Percentiles rank a stretch among this genome's conserved stretches.
Evolutionary conservation across 2,888 invertebrate genomes (phyloP).

Genomic region (Eupeodes latifasciatus): DNA sequence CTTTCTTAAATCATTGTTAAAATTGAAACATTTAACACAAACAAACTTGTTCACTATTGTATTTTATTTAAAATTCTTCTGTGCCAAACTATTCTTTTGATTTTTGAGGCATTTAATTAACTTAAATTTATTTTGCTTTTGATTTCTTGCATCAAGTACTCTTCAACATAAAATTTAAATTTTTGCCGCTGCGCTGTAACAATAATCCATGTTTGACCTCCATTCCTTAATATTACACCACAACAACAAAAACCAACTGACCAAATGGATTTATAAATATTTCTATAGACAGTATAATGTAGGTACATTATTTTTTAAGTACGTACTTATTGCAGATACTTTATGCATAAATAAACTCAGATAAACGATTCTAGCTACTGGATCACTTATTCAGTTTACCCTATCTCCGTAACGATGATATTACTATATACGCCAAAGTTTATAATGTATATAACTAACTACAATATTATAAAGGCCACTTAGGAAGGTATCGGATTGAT

Average conservation of each 20-base stretch:
- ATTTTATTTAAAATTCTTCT: too few relatives aligned
- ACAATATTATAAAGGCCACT: background rate
- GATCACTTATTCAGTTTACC: constrained; percentile 29
- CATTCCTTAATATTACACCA: constrained; percentile 49
- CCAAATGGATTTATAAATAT: constrained; percentile 26
- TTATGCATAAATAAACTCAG: constrained; percentile 33
- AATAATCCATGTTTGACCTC: constrained; percentile 48
- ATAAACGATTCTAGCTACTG: background rate
- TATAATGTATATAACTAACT: background rate
- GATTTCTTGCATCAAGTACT: background rate
- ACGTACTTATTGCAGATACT: constrained; percentile 31
- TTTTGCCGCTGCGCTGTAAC: background rate
- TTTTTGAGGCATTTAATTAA: too few relatives aligned
- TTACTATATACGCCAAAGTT: background rate
- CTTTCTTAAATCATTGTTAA: too few relatives aligned
- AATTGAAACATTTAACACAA: too few relatives aligned
- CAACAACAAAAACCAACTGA: constrained; percentile 16
- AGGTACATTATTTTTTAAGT: constrained; percentile 19
- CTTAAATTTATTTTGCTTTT: too few relatives aligned
- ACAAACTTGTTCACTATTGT: too few relatives aligned
- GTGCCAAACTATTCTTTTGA: too few relatives aligned
- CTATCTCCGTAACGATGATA: constrained; percentile 17
- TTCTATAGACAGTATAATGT: background rate
- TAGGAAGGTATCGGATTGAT: constrained; percentile 12
- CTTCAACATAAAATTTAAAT: background rate